Base-by-base conservation (phyloP, 2,888 invertebrate genomes). In the Meteorus cinctellus region DNA sequence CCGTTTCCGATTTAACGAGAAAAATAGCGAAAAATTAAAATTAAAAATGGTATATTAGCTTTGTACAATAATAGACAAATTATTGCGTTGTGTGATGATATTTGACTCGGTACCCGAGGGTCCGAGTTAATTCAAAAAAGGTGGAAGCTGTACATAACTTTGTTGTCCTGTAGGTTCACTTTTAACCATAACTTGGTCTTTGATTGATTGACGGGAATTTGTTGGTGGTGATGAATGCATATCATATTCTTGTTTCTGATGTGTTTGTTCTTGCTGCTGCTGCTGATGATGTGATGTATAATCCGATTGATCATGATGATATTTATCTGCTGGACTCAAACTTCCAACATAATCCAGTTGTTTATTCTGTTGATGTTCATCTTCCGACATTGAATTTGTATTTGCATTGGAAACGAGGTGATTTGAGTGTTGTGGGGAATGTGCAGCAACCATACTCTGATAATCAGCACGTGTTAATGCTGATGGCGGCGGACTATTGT, bases 111-210 rank as follows among this genome's bases (percentile, higher is more conserved):
- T 85, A 84, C 80, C 84, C 81, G 80, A 88, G 86, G 84, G 83
- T 86, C 85, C 88, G 87, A 85, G 88, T 89, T 91, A 94, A 91
- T 94, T 94, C 93, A 94, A 92, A 94, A 95, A 94, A 93, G 94
- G 94, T 91, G 94, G 94, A 90, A 94, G 90, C 73, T 94, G 92
- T 59, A 94, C 94, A 86, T 94, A 94, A 68, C 92, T 92, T 86
- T 93, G 93, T 89, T 92, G 83, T 87, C 86, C 86, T 60, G 90
- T 91, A 29, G 92, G 92, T 84, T 93, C 93, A 91, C 91, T 92
- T 82, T 93, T 93, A 71, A 92, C 91, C 72, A 88, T 82, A 19
- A 88, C 86, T 75, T 90, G 89, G 60, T 90, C 83, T 90, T 92
- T 80, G 89, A 92, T 55, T 86, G 90, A 81, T 89, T 92, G 74